phyloP scores from a whole-genome alignment of 2,888 invertebrate species.

The Xanthorhoe spadicearia region DNA sequence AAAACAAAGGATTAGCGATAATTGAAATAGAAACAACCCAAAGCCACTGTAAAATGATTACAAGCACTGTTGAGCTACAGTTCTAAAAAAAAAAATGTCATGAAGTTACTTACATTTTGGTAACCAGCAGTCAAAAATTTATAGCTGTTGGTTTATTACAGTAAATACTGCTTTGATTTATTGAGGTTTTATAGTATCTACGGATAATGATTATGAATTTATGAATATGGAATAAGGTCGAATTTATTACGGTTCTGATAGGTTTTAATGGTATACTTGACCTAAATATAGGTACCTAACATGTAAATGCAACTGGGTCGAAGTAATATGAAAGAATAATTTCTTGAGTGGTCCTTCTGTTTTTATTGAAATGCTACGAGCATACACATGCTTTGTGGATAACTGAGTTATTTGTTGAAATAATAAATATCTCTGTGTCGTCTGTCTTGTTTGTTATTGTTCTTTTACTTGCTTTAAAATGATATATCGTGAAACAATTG shows the following conservation, averaged over 20 bases:
- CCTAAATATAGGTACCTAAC: conserved; percentile 15
- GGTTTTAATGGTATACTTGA: conserved; percentile 19
- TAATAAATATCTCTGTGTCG: too few species aligned
- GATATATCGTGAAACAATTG: too few species aligned
- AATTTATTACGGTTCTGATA: conserved; percentile 21
- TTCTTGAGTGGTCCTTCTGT: conserved; percentile 4
- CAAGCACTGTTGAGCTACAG: too few species aligned
- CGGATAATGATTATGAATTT: conserved; percentile 24
- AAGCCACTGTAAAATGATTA: too few species aligned
- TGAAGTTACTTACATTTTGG: not conserved
- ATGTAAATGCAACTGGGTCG: conserved; percentile 9
- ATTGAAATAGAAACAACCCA: too few species aligned
- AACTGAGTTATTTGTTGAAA: too few species aligned
- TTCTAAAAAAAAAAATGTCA: too few species aligned
- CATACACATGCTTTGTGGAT: too few species aligned
- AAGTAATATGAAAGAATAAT: conserved; percentile 5
- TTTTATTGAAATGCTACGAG: not conserved
- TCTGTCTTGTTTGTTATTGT: too few species aligned
- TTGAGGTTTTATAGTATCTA: conserved; percentile 18
- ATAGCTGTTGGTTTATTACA: conserved; percentile 15
- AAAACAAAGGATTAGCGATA: too few species aligned
- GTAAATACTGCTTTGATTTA: conserved; percentile 12
- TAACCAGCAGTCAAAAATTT: conserved; percentile 7
- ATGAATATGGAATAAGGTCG: conserved; percentile 28
- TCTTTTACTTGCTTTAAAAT: too few species aligned